These are phyloP conservation scores for Echinometra lucunter DNA, from an alignment of 53 echinoderm and acorn worm species.

Conservation along the genomic window DNA sequence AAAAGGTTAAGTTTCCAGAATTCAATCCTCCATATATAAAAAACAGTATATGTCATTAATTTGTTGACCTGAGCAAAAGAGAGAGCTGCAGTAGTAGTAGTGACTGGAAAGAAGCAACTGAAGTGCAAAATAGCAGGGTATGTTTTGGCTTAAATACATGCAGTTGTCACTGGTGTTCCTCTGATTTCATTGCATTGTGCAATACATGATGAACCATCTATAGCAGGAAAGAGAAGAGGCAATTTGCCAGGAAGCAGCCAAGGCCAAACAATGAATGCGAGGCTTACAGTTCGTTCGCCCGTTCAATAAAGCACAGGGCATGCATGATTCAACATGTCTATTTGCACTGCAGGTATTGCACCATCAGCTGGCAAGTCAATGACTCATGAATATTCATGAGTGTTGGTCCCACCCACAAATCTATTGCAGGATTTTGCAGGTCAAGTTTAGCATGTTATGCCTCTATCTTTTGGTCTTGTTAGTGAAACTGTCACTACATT, in stretches of 20 bases:
- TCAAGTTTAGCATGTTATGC: background rate
- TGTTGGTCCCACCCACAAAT: conserved; percentile 49
- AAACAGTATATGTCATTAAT: background rate
- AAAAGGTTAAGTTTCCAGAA: background rate
- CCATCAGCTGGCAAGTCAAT: conserved; percentile 51
- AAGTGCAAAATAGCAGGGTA: background rate
- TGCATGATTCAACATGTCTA: conserved; percentile 36
- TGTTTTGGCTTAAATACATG: background rate
- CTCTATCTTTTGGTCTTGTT: background rate
- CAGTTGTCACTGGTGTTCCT: background rate
- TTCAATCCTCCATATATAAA: background rate
- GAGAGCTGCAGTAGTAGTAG: background rate
- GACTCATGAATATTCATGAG: conserved; percentile 79
- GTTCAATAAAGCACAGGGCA: background rate
- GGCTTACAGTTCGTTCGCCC: background rate
- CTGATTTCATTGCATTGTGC: conserved; percentile 56
- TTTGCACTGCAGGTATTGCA: conserved; percentile 53
- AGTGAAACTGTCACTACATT: background rate
- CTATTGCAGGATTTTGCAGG: background rate
- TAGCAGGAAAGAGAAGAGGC: background rate
- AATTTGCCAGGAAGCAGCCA: conserved; percentile 7
- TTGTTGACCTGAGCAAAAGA: background rate
- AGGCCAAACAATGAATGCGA: background rate
- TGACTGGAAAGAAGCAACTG: background rate
- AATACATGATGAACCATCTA: background rate